Percentiles rank a stretch among this genome's conserved stretches.
Conservation (phyloP, 2,888 invertebrate genomes). For the Stratiomys singularior region DNA sequence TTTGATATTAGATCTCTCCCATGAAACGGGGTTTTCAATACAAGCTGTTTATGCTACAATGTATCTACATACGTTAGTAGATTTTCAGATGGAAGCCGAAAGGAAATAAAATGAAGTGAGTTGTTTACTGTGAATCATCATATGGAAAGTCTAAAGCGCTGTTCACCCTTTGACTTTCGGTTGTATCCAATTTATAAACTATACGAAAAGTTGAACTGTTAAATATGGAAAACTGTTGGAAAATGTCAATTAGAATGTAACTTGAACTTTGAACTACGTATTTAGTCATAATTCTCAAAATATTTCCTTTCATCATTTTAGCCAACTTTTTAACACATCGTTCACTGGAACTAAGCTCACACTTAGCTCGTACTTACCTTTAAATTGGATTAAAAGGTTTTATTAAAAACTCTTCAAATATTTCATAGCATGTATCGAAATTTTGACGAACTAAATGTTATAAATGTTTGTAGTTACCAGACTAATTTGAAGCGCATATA, state of each 20-base stretch:
- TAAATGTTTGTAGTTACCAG: not conserved
- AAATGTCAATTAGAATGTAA: too few species aligned
- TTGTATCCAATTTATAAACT: too few species aligned
- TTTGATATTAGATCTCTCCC: slow-evolving; percentile 5
- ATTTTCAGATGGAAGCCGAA: not conserved
- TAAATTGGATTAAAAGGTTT: not conserved
- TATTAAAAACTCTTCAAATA: not conserved
- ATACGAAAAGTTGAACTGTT: too few species aligned
- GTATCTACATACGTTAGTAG: not conserved
- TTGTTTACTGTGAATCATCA: too few species aligned
- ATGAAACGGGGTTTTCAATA: not conserved
- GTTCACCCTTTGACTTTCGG: too few species aligned
- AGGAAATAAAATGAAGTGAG: slow-evolving; percentile 12
- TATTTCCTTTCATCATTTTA: not conserved
- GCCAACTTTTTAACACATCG: not conserved
- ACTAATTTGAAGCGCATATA: slow-evolving; percentile 26
- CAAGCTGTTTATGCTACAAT: not conserved
- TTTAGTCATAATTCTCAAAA: not conserved
- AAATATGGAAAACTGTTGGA: too few species aligned
- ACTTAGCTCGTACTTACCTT: not conserved
- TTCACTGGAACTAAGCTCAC: not conserved
- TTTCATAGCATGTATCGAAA: not conserved
- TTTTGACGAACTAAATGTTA: not conserved
- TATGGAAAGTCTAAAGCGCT: too few species aligned
- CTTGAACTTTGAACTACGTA: too few species aligned